Evolutionary conservation across 2,797 vertebrate genomes (phyloP), one percentile per base, ranked within the genome.

Genomic region (Bradypodion ventrale): DNA sequence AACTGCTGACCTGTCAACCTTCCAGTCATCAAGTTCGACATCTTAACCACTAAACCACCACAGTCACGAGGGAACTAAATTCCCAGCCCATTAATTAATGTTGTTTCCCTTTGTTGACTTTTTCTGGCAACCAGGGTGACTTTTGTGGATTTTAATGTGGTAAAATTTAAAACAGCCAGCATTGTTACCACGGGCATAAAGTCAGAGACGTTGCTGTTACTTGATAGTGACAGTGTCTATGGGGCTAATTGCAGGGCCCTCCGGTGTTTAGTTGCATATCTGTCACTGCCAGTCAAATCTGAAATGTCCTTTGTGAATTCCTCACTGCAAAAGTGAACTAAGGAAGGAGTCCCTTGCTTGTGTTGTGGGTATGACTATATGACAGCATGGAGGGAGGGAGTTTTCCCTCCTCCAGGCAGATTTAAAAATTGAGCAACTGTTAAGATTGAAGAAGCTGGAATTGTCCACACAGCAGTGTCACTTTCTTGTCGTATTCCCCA

Each of bases 161-260:
- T 87, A 91, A 90, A 92, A 92, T 91, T 76, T 92, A 93, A 92
- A 94, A 91, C 87, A 91, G 88, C 92, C 91, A 83, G 77, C 86
- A 40, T 91, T 90, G 79, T 91, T 88, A 91, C 91, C 88, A 90
- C 91, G 83, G 93, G 87, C 85, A 69, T 90, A 89, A 89, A 94
- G 89, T 93, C 92, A 90, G 90, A 87, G 89, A 35, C 70, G 62
- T 49, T 80, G 73, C 72, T 42, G 74, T 90, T 90, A 77, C 88
- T 92, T 89, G 86, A 88, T 91, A 75, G 60, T 91, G 91, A 91
- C 90, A 87, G 81, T 93, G 91, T 91, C 91, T 94, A 85, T 91
- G 84, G 91, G 92, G 92, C 92, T 94, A 94, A 93, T 93, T 93
- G 90, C 90, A 88, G 85, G 88, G 40, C 87, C 88, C 92, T 91